Base-by-base conservation (phyloP, 2,888 invertebrate species). In the Chloroclystis v-ata region DNA sequence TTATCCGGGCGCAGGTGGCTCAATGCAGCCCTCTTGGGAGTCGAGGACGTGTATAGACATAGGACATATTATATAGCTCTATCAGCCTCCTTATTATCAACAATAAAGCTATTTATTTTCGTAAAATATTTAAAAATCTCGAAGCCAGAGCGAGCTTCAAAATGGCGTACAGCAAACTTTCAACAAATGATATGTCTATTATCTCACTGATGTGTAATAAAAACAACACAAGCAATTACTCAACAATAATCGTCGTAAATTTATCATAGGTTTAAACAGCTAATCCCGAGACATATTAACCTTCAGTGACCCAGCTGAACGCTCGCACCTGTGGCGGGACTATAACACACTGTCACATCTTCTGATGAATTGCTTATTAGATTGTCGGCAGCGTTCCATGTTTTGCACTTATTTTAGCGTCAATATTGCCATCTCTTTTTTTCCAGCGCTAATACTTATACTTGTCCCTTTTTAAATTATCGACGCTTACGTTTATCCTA, bases 341-440 rank as follows among this genome's bases (percentile, higher is more conserved):
- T 33, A 77, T 77, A 82, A 80, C 80, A 80, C 63, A 77, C 78
- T 80, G 82, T 83, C 82, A 82, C 79, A 76, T 73, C 69, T 54
- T 67, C 67, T 84, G 83, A 84, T 84, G 82, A 84, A 83, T 83
- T 78, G 80, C 78, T 79, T 79, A 81, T 82, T 82, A 82, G 77
- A 77, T 79, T 77, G 78, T 78, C 77, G 67, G 67, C 67, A 67
- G 47, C 65, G 68, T 65, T 63, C 51, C 61, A 52, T 67, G 67
- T 75, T 75, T 72, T 71, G 69, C 65, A 61, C 69, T 73, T 73
- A 70, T 75, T 74, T 74, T 73, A 65, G 58, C 63, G 59, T 69
- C 72, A 67, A 74, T 78, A 75, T 67, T 63, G 55, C 60, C 59
- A 59, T 56, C 49, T 49, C 28, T 69, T 10, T 35, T 7, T 12